Evolutionary conservation across 2,797 vertebrate genomes (phyloP).

Genomic region (Lepus oiostolus): DNA sequence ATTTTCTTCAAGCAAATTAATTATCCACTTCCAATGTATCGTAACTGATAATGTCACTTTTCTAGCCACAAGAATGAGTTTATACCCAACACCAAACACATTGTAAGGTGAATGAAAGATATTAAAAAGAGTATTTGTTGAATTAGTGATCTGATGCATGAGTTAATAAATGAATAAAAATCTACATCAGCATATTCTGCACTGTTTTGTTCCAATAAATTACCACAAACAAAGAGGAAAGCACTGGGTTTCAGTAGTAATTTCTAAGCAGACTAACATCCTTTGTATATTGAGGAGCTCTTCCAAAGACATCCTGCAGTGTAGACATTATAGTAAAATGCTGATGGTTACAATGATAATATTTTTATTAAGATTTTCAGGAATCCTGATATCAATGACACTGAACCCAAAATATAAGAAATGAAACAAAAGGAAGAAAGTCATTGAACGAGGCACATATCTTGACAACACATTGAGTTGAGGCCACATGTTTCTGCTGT

Average conservation of each 20-base stretch:
- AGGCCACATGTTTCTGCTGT: neutral
- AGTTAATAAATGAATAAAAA: constrained; percentile 47
- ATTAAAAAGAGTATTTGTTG: neutral
- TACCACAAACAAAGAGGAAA: neutral
- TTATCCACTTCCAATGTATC: constrained; percentile 5
- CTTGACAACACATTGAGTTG: neutral
- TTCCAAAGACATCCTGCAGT: neutral
- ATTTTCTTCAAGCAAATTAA: neutral
- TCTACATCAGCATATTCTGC: neutral
- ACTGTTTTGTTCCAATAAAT: neutral
- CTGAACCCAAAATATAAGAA: neutral
- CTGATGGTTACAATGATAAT: neutral
- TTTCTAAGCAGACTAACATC: neutral
- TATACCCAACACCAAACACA: neutral
- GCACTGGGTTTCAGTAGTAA: neutral
- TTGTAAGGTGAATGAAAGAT: neutral
- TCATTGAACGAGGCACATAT: neutral
- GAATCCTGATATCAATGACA: neutral
- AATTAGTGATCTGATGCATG: neutral
- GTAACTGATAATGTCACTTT: neutral
- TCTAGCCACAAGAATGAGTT: neutral
- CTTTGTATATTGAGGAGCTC: neutral
- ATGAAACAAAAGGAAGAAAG: neutral
- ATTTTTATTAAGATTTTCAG: constrained; percentile 9
- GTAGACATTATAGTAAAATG: constrained; percentile 12